Conservation (phyloP, 1,140 invertebrate genomes). For the Tetranychus cinnabarinus region DNA sequence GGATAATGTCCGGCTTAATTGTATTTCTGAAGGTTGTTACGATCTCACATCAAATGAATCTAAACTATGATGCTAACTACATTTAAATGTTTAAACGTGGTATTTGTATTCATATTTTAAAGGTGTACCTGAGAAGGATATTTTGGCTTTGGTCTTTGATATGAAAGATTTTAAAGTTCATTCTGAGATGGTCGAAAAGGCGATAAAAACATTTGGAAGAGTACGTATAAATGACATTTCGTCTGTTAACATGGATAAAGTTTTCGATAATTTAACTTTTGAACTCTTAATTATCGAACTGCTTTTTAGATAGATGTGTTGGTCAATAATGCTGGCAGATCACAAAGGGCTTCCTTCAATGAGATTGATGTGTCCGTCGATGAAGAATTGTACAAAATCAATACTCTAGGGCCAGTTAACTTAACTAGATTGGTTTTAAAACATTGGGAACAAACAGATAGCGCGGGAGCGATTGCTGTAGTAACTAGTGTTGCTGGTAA, state of each 20-base stretch:
- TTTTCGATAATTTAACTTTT: not conserved
- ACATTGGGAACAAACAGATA: slow-evolving; percentile 31
- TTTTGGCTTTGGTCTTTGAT: slow-evolving; percentile 11
- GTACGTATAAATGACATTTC: slow-evolving; percentile 2
- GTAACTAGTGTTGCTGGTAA: slow-evolving; percentile 49
- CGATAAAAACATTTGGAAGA: slow-evolving; percentile 43
- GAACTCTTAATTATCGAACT: not conserved
- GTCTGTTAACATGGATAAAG: not conserved
- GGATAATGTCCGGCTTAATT: slow-evolving; percentile 42
- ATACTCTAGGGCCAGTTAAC: slow-evolving; percentile 49
- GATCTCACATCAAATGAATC: too few relatives aligned
- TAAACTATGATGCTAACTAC: not conserved
- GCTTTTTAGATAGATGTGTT: slow-evolving; percentile 40
- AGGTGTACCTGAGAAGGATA: not conserved
- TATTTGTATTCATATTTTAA: not conserved
- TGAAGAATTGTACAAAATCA: slow-evolving; percentile 48
- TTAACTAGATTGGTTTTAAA: slow-evolving; percentile 39
- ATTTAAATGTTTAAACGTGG: not conserved
- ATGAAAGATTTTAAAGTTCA: slow-evolving; percentile 31
- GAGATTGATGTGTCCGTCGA: slow-evolving; percentile 45
- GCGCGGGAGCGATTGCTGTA: slow-evolving; percentile 38
- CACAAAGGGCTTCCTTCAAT: slow-evolving; percentile 50
- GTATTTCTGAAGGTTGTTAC: slow-evolving; percentile 23
- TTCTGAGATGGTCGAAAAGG: slow-evolving; percentile 31
- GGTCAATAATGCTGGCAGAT: slow-evolving; percentile 55